Percentiles rank a stretch among this genome's conserved stretches.
These are phyloP conservation scores for Plumapathes pennacea DNA, from an alignment of 92 coral and sea anemone species.

Conservation along the genomic window DNA sequence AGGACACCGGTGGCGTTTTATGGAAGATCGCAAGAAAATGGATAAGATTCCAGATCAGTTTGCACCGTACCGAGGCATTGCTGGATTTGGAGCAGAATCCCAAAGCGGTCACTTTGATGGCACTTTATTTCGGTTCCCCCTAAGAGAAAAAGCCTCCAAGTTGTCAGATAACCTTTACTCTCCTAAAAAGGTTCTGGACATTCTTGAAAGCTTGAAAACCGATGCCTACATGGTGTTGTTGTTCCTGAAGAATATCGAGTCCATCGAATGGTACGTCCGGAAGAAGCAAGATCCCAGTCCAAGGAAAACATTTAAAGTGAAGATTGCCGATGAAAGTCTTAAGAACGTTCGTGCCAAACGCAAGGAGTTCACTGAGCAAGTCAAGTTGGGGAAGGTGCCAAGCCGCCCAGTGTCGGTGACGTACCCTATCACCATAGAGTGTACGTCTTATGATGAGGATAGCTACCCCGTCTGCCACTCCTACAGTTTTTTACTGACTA, in stretches of 20 bases:
- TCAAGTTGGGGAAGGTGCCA: background rate
- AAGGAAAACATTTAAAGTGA: constrained; percentile 57
- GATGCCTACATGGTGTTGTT: constrained; percentile 73
- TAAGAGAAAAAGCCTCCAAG: constrained; percentile 57
- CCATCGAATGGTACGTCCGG: constrained; percentile 62
- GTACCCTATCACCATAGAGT: constrained; percentile 32
- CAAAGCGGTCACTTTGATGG: constrained; percentile 46
- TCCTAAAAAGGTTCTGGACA: constrained; percentile 48
- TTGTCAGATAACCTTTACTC: constrained; percentile 71
- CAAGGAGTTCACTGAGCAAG: constrained; percentile 34
- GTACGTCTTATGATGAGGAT: background rate
- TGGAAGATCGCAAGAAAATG: constrained; percentile 4
- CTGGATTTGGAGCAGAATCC: constrained; percentile 38
- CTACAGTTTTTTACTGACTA: constrained; percentile 30
- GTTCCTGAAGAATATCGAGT: constrained; percentile 68
- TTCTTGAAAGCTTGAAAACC: constrained; percentile 59
- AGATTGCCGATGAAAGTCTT: constrained; percentile 52
- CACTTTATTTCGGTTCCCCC: constrained; percentile 82
- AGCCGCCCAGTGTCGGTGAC: constrained; percentile 23
- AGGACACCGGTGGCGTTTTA: constrained; percentile 54
- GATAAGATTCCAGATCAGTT: constrained; percentile 63
- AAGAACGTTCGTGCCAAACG: constrained; percentile 49
- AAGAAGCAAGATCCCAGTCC: constrained; percentile 16
- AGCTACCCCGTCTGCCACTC: background rate
- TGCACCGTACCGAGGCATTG: constrained; percentile 62